Conservation (phyloP, 2,888 invertebrate species). For the Mesoligia furuncula region DNA sequence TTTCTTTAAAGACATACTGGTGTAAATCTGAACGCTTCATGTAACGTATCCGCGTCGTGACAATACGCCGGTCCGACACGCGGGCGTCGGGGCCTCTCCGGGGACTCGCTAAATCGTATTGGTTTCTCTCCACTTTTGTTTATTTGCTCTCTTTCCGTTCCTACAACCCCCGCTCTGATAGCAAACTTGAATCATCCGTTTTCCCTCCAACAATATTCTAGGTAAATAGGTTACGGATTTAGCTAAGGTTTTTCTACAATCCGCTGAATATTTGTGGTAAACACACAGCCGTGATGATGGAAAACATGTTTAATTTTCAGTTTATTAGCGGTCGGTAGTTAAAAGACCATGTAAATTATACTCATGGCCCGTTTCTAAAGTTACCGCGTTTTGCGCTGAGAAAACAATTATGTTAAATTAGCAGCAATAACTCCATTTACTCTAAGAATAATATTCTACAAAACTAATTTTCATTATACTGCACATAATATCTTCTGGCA, state of each 20-base stretch:
- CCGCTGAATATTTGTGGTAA: conserved; percentile 22
- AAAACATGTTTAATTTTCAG: conserved; percentile 50
- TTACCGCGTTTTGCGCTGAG: conserved; percentile 39
- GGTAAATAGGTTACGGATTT: conserved; percentile 46
- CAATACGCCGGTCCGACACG: conserved; percentile 78
- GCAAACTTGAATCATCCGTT: conserved; percentile 63
- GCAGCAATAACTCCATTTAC: conserved; percentile 52
- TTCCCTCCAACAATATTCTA: conserved; percentile 45
- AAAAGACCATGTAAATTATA: conserved; percentile 50
- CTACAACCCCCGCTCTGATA: conserved; percentile 59
- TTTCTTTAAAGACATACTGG: conserved; percentile 34
- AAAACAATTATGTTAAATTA: conserved; percentile 57
- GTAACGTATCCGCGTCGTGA: conserved; percentile 75
- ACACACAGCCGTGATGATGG: conserved; percentile 24
- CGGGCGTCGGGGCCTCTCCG: conserved; percentile 68
- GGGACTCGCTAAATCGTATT: conserved; percentile 85
- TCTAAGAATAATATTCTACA: conserved; percentile 36
- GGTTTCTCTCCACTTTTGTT: conserved; percentile 81
- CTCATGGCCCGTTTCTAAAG: conserved; percentile 45
- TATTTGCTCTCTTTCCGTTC: conserved; percentile 75
- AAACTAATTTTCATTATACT: conserved; percentile 44
- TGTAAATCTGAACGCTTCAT: conserved; percentile 55
- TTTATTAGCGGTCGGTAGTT: conserved; percentile 51
- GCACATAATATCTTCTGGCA: conserved; percentile 12
- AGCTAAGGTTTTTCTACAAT: conserved; percentile 17